Evolutionary conservation across 2,113 vertebrate species (phyloP), one percentile per base, ranked within the genome.

Genomic region (Carassius carassius): DNA sequence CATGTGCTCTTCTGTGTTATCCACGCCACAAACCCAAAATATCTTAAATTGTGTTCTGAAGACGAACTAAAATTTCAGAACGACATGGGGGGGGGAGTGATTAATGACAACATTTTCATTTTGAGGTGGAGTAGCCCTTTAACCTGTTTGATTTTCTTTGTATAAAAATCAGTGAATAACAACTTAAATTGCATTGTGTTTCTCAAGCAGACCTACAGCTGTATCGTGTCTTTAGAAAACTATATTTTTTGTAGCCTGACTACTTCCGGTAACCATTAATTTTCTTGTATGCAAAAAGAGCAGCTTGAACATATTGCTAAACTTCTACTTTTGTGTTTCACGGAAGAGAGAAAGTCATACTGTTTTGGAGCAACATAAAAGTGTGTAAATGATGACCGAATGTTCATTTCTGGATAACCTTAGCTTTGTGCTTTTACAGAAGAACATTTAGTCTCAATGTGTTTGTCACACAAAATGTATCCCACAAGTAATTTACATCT

Each of bases 401-500:
- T 54, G 47, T 29, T 17, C 1, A 75, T 51, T 51, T 29, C 12
- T 29, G 16, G 14, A 3, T 67, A 0, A 67, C 8, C 41, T 47
- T 49, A 49, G 3, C 47, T 49, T 49, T 49, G 12, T 13, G 47
- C 47, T 14, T 29, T 69, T 54, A 21, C 44, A 4, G 11, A 44
- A 81, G 5, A 6, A 47, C 16, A 25, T 65, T 80, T 65, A 80
- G 14, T 29, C n/a, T 32, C 10, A 29, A 3, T 16, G 10, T 21
- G 19, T 80, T 80, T 25, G 17, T 80, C 23, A 11, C 23, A 41
- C 3, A 54, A 81, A 81, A 54, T 5, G 16, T 54, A 35, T 10
- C 37, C 23, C 35, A 72, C 60, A 60, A 70, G 74, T 62, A 41
- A 41, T n/a, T 73, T 56, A 65, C 56, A 12, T 76, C 51, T 58